Evolutionary conservation across 53 echinoderm and acorn worm genomes (phyloP).

Genomic region (Holothuria leucospilota): DNA sequence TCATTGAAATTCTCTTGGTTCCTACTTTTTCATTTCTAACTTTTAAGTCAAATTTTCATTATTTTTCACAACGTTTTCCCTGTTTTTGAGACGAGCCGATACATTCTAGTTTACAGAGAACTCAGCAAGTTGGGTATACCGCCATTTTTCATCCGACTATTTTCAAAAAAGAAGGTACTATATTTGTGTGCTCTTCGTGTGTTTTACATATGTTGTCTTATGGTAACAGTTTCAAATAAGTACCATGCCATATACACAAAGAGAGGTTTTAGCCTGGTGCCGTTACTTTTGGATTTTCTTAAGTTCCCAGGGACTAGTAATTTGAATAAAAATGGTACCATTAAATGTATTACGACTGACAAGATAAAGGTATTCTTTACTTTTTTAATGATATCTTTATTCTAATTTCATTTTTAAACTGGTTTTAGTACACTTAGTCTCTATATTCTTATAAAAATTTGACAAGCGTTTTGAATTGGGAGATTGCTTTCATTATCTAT

Average conservation of each 20-base stretch:
- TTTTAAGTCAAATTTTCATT: no score
- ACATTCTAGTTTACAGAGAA: neutral
- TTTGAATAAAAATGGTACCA: slow-evolving; percentile 37
- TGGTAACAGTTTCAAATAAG: slow-evolving; percentile 20
- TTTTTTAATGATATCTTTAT: no score
- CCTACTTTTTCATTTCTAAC: no score
- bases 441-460: no score
- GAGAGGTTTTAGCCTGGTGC: slow-evolving; percentile 13
- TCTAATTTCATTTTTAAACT: no score
- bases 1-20: no score
- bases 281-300: slow-evolving; percentile 24
- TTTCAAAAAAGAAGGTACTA: slow-evolving; percentile 11
- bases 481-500: no score
- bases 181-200: neutral
- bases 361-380: slow-evolving; percentile 16
- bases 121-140: neutral
- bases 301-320: slow-evolving; percentile 41
- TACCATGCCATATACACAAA: slow-evolving; percentile 10
- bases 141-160: slow-evolving; percentile 23
- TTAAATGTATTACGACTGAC: slow-evolving; percentile 36
- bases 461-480: no score
- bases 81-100: no score
- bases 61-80: no score
- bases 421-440: no score
- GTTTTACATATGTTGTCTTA: slow-evolving; percentile 5